These are phyloP conservation scores for Menidia menidia DNA, from an alignment of 2,797 vertebrate species.

Conservation along the genomic window DNA sequence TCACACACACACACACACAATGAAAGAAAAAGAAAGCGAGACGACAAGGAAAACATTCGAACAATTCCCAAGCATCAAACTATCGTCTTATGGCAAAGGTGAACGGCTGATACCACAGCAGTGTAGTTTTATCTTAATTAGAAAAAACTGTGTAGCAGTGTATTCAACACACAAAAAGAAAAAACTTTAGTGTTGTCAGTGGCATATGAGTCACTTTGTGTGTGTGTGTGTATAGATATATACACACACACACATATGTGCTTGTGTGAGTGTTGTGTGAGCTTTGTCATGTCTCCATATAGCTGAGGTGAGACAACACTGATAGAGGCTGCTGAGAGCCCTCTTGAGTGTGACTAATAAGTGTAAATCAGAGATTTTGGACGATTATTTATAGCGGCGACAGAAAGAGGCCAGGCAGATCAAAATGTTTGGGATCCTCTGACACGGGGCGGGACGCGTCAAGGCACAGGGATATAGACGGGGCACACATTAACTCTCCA, in stretches of 20 bases:
- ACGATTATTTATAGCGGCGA: slow-evolving; percentile 53
- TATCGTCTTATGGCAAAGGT: no score
- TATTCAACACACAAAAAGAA: no score
- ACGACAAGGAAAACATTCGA: slow-evolving; percentile 48
- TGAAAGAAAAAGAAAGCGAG: neutral
- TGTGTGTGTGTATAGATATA: slow-evolving; percentile 3
- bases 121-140: slow-evolving; percentile 64
- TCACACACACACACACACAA: neutral
- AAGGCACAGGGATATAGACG: slow-evolving; percentile 43
- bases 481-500: slow-evolving; percentile 74
- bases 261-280: slow-evolving; percentile 1
- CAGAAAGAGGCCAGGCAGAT: slow-evolving; percentile 22
- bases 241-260: neutral
- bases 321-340: slow-evolving; percentile 41
- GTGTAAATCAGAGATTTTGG: slow-evolving; percentile 47
- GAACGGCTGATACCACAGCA: slow-evolving; percentile 48
- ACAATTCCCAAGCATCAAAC: neutral
- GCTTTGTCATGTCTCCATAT: slow-evolving; percentile 8
- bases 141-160: slow-evolving; percentile 20
- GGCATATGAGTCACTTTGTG: slow-evolving; percentile 24
- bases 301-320: slow-evolving; percentile 21
- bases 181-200: slow-evolving; percentile 2
- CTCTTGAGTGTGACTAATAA: slow-evolving; percentile 53
- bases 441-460: slow-evolving; percentile 28
- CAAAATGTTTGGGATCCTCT: slow-evolving; percentile 15